These are phyloP conservation scores for Pampus argenteus DNA, from an alignment of 2,797 vertebrate genomes.

Conservation along the genomic window DNA sequence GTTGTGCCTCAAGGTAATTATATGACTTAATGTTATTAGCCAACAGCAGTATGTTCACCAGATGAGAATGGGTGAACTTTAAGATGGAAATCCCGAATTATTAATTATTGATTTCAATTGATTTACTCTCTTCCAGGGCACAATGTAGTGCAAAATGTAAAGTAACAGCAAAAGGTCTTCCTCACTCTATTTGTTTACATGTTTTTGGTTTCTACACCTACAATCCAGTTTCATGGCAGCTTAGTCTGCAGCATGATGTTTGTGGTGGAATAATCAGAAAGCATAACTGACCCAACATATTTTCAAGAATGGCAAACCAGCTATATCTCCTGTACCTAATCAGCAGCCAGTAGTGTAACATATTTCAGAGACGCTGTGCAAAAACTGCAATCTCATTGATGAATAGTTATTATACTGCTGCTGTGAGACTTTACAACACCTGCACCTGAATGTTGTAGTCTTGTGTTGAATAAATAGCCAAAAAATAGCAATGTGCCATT, in stretches of 20 bases:
- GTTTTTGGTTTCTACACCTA: too few relatives aligned
- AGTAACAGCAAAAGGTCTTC: neutral
- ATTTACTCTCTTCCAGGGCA: too few relatives aligned
- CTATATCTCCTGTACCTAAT: too few relatives aligned
- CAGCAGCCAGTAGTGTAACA: neutral
- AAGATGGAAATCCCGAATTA: neutral
- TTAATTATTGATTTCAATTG: too few relatives aligned
- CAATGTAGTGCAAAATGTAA: neutral
- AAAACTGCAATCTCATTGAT: neutral
- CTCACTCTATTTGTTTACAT: neutral
- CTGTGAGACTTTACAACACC: too few relatives aligned
- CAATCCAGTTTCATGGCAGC: neutral
- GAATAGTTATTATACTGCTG: too few relatives aligned
- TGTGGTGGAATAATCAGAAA: neutral
- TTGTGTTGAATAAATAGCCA: too few relatives aligned
- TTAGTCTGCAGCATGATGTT: neutral
- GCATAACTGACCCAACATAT: neutral
- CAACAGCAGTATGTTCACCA: neutral
- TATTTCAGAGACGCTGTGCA: neutral
- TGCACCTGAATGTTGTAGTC: too few relatives aligned
- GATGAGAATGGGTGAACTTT: neutral
- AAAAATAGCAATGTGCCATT: too few relatives aligned
- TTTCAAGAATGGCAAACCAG: neutral
- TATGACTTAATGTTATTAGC: neutral
- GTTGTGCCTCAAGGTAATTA: neutral